Conservation (phyloP, 2,797 vertebrate species). For the Gymnothorax reevesii region DNA sequence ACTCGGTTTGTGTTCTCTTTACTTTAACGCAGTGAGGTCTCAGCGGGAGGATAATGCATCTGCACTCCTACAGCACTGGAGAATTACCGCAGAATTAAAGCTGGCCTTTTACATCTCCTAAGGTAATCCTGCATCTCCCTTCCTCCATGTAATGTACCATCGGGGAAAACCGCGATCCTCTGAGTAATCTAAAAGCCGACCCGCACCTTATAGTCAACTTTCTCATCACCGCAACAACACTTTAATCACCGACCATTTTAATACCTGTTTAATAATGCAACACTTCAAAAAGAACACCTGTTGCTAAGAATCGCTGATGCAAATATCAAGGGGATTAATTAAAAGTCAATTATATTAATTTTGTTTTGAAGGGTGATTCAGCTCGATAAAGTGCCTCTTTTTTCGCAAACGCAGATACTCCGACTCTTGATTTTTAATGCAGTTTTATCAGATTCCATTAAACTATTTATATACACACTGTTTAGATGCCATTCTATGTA, state of each 20-base stretch:
- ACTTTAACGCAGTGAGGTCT: slow-evolving; percentile 4
- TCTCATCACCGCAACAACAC: slow-evolving; percentile 56
- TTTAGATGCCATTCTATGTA: slow-evolving; percentile 74
- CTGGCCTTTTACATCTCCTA: slow-evolving; percentile 5
- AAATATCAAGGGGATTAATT: slow-evolving; percentile 94
- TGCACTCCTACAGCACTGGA: slow-evolving; percentile 28
- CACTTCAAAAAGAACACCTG: slow-evolving; percentile 77
- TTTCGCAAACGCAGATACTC: slow-evolving; percentile 59
- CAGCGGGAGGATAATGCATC: slow-evolving; percentile 30
- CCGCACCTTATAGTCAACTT: slow-evolving; percentile 57
- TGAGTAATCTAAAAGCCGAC: slow-evolving; percentile 45
- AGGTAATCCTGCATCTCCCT: slow-evolving; percentile 6
- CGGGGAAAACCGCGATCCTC: slow-evolving; percentile 27
- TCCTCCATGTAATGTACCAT: slow-evolving; percentile 1
- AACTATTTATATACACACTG: slow-evolving; percentile 56
- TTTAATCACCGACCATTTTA: slow-evolving; percentile 69
- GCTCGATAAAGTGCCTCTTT: slow-evolving; percentile 61
- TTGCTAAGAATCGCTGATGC: slow-evolving; percentile 82
- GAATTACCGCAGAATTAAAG: slow-evolving; percentile 31
- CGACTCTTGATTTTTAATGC: slow-evolving; percentile 58
- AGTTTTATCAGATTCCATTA: slow-evolving; percentile 68
- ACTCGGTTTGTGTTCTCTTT: neutral
- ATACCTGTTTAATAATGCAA: slow-evolving; percentile 78
- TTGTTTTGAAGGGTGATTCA: slow-evolving; percentile 78
- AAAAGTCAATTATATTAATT: slow-evolving; percentile 90